Conservation (phyloP, 2,797 vertebrate genomes). For the Ptychadena robeensis region DNA sequence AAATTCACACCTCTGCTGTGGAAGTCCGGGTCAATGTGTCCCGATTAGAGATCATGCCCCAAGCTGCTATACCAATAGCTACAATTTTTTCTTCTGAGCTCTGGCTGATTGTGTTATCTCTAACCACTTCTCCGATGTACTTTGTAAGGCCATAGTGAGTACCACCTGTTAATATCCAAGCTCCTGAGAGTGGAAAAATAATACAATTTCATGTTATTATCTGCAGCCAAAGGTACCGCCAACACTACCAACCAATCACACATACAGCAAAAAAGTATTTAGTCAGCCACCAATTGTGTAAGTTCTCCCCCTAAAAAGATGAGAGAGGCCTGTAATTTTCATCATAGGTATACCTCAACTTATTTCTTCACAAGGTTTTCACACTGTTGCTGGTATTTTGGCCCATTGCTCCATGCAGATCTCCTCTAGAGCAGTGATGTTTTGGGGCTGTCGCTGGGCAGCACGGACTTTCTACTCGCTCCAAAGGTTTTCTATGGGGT, state of each 20-base stretch:
- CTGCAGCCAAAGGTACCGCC: background rate
- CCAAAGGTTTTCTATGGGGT: too few species aligned
- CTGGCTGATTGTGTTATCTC: constrained; percentile 80
- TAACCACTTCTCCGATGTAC: constrained; percentile 79
- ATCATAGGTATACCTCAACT: too few species aligned
- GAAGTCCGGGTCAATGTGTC: constrained; percentile 69
- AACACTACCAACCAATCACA: background rate
- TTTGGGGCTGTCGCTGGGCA: too few species aligned
- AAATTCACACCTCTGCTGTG: constrained; percentile 63
- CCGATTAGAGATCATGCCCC: constrained; percentile 82
- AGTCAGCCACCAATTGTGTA: background rate
- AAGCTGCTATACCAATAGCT: constrained; percentile 77
- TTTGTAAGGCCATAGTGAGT: constrained; percentile 81
- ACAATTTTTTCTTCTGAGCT: constrained; percentile 79
- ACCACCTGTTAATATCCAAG: constrained; percentile 80
- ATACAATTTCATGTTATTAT: background rate
- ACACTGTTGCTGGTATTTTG: too few species aligned
- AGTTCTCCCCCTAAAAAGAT: too few species aligned
- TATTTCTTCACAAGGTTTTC: too few species aligned
- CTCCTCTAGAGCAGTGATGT: too few species aligned
- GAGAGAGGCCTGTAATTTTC: too few species aligned
- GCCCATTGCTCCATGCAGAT: too few species aligned
- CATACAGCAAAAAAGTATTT: background rate
- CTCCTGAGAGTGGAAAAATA: constrained; percentile 65
- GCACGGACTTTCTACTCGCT: too few species aligned